Percentiles rank a stretch among this genome's conserved stretches.
Conservation (phyloP, 2,113 vertebrate species). For the Tursiops truncatus region DNA sequence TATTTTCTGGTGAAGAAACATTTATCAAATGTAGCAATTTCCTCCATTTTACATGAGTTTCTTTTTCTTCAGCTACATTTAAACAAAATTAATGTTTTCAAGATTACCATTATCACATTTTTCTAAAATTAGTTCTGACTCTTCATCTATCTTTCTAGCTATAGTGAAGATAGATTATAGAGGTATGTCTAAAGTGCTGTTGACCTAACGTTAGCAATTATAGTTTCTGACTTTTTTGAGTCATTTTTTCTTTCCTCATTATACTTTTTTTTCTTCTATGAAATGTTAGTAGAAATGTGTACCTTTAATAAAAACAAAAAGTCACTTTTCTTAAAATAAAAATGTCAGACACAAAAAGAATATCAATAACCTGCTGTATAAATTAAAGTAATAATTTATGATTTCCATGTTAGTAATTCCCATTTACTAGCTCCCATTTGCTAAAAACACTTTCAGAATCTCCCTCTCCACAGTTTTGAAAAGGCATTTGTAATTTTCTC, state of each 20-base stretch:
- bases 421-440: background rate
- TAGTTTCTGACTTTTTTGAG: background rate
- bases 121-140: constrained; percentile 35
- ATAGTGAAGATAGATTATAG: background rate
- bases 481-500: background rate
- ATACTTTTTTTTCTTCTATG: background rate
- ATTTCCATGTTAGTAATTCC: background rate
- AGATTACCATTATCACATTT: background rate
- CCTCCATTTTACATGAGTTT: background rate
- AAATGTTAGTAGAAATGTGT: constrained; percentile 13
- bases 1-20: constrained; percentile 25
- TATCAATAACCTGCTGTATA: background rate
- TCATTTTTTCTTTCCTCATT: background rate
- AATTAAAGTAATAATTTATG: constrained; percentile 21
- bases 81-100: constrained; percentile 44
- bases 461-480: background rate
- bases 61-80: constrained; percentile 34
- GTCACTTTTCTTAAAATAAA: constrained; percentile 28
- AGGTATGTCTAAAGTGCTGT: background rate
- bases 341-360: background rate
- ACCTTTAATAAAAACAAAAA: background rate
- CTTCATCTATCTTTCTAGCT: constrained; percentile 14
- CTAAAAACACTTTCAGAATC: background rate
- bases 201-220: background rate
- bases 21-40: background rate